Conservation (phyloP, 2,113 vertebrate species). For the Hassar affinis region DNA sequence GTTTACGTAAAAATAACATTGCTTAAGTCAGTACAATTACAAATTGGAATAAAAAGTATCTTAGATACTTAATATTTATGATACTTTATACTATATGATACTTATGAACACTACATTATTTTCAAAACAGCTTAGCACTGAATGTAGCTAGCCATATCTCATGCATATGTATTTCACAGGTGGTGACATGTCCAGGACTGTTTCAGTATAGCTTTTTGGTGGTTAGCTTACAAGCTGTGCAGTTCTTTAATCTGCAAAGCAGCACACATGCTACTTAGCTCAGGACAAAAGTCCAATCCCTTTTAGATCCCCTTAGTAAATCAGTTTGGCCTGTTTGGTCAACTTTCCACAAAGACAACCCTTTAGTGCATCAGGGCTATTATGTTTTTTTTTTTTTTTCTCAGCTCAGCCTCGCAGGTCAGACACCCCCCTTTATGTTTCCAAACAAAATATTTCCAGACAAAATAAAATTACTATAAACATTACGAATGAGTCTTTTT, state of each 20-base stretch:
- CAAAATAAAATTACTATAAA: slow-evolving; percentile 26
- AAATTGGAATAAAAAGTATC: too few species aligned
- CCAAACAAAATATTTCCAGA: slow-evolving; percentile 22
- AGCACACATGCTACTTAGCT: background rate
- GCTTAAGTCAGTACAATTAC: too few species aligned
- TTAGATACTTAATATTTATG: too few species aligned
- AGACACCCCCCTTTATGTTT: slow-evolving; percentile 16
- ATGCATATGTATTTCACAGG: too few species aligned
- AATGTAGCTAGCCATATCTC: too few species aligned
- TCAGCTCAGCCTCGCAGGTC: background rate
- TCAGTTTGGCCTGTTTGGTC: background rate
- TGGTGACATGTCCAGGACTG: background rate
- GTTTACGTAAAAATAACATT: too few species aligned
- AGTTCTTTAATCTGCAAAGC: background rate
- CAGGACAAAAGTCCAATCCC: background rate
- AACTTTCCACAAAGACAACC: too few species aligned
- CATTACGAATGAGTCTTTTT: slow-evolving; percentile 20
- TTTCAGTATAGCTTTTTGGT: background rate
- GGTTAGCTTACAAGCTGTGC: background rate
- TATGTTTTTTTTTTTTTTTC: background rate
- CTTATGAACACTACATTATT: too few species aligned
- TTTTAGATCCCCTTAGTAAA: background rate
- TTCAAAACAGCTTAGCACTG: too few species aligned
- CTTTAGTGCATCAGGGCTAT: background rate
- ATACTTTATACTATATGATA: too few species aligned